A percentile compares a stretch with the other conserved stretches of the same genome.
These are phyloP conservation scores for Elegia similella DNA, from an alignment of 2,888 invertebrate species.

Conservation along the genomic window DNA sequence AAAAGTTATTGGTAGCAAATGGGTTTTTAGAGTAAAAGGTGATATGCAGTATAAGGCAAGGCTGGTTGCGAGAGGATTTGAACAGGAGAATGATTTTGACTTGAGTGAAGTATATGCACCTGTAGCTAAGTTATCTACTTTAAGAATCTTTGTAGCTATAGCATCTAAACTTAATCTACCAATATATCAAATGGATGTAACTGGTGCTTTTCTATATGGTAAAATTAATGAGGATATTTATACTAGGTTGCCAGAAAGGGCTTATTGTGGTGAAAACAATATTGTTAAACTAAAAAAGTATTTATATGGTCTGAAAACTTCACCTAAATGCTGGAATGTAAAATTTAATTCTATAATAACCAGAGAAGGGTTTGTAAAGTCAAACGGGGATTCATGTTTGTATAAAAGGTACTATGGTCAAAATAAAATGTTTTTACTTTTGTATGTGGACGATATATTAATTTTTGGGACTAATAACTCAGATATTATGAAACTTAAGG, in stretches of 20 bases:
- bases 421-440: background rate
- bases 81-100: slow-evolving; percentile 21
- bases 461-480: background rate
- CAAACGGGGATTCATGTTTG: background rate
- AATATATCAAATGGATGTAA: slow-evolving; percentile 28
- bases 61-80: slow-evolving; percentile 27
- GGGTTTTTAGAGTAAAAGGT: slow-evolving; percentile 31
- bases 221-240: slow-evolving; percentile 25
- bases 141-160: slow-evolving; percentile 26
- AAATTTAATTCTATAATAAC: background rate
- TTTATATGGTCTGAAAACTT: slow-evolving; percentile 21
- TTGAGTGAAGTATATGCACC: slow-evolving; percentile 27
- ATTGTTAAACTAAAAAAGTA: slow-evolving; percentile 28
- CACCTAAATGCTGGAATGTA: background rate
- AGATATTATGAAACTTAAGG: background rate
- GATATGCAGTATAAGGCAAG: slow-evolving; percentile 24
- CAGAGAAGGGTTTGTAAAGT: background rate
- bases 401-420: background rate
- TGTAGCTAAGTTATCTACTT: slow-evolving; percentile 28
- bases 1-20: slow-evolving; percentile 27
- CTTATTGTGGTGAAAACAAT: slow-evolving; percentile 17
- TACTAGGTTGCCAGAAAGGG: slow-evolving; percentile 25
- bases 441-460: slow-evolving; percentile 2
- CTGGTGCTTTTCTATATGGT: slow-evolving; percentile 26
- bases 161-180: slow-evolving; percentile 25